A percentile compares a stretch with the other conserved stretches of the same genome.
These are phyloP conservation scores for Noctua janthe DNA, from an alignment of 2,888 invertebrate genomes.

Conservation along the genomic window DNA sequence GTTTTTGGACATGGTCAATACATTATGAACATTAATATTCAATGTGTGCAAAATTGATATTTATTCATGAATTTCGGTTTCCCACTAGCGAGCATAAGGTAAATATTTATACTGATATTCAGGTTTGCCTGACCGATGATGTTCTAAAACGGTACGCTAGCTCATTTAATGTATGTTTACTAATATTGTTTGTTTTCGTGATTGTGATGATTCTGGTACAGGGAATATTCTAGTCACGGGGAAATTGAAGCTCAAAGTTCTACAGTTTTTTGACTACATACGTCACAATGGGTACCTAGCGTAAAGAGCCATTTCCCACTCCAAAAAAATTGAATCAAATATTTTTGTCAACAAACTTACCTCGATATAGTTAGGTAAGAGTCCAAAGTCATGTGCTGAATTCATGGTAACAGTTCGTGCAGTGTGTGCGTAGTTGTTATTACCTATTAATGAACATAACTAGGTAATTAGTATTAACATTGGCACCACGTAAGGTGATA, in stretches of 20 bases:
- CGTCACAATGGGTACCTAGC: neutral
- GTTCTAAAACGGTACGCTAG: neutral
- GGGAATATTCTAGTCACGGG: neutral
- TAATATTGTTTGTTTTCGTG: neutral
- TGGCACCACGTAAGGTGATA: neutral
- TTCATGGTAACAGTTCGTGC: no score
- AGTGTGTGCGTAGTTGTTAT: neutral
- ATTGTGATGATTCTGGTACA: neutral
- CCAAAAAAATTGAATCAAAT: neutral
- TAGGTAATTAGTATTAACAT: neutral
- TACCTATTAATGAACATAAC: neutral
- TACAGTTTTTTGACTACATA: neutral
- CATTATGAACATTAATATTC: constrained; percentile 20
- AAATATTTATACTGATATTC: constrained; percentile 10
- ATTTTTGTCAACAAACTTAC: neutral
- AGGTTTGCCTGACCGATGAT: constrained; percentile 4
- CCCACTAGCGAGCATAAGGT: constrained; percentile 3
- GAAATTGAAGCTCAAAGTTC: neutral
- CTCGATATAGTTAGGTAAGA: neutral
- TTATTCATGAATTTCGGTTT: constrained; percentile 18
- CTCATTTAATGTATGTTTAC: neutral
- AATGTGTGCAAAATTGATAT: constrained; percentile 4
- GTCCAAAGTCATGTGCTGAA: no score
- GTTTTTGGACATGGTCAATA: neutral
- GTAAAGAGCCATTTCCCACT: neutral